A percentile compares a stretch with the other conserved stretches of the same genome.
Evolutionary conservation across 1,140 invertebrate genomes (phyloP).

Genomic region (Frieseomelitta varia): DNA sequence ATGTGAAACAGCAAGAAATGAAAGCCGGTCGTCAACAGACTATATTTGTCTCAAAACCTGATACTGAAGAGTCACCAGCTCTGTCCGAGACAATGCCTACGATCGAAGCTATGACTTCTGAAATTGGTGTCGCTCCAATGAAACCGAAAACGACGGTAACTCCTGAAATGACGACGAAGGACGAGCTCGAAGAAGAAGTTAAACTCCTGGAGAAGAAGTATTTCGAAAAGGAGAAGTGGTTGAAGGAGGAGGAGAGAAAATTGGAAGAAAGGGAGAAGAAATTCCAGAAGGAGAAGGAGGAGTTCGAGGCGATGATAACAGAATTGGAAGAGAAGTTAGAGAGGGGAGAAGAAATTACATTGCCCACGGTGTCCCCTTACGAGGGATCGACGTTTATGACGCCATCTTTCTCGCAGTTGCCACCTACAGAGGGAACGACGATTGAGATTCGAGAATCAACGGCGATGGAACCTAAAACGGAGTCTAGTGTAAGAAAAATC

Average conservation of each 20-base stretch:
- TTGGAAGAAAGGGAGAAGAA: not conserved
- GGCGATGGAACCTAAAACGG: too few species aligned
- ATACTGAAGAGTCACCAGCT: not conserved
- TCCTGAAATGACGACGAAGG: not conserved
- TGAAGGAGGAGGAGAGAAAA: not conserved
- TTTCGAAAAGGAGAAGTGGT: not conserved
- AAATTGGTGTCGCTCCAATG: too few species aligned
- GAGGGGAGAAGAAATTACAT: not conserved
- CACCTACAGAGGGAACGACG: constrained; percentile 17
- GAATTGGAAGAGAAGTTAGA: not conserved
- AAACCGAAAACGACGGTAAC: not conserved
- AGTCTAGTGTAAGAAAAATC: not conserved
- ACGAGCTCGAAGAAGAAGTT: not conserved
- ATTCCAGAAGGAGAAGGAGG: not conserved
- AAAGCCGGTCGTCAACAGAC: not conserved
- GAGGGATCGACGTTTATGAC: not conserved
- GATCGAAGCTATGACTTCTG: too few species aligned
- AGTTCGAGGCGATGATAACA: not conserved
- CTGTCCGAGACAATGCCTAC: not conserved
- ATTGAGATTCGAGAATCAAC: constrained; percentile 14
- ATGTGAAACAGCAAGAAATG: not conserved
- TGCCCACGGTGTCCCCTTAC: not conserved
- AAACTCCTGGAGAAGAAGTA: not conserved
- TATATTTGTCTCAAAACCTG: not conserved
- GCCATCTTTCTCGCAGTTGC: constrained; percentile 9